Conservation (phyloP, 2,888 invertebrate genomes). For the Cryptophagus acutangulus region DNA sequence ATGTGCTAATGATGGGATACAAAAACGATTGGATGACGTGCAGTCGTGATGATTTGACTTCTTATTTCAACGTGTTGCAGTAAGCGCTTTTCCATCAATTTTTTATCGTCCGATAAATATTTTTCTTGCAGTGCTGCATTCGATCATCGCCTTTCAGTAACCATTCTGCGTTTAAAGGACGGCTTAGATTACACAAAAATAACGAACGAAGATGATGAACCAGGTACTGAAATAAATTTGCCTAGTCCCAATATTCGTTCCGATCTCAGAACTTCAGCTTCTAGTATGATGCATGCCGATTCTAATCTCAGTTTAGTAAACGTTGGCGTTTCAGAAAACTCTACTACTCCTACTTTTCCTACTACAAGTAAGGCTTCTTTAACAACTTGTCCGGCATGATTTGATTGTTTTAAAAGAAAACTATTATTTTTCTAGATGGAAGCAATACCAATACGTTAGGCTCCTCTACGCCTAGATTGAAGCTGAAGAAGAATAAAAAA, state of each 20-base stretch:
- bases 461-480: too few relatives aligned
- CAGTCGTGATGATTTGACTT: conserved; percentile 67
- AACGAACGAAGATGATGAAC: conserved; percentile 46
- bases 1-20: conserved; percentile 92
- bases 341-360: conserved; percentile 20
- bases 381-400: background rate
- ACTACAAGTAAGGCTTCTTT: conserved; percentile 18
- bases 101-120: conserved; percentile 12
- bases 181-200: conserved; percentile 71
- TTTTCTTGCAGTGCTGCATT: conserved; percentile 71
- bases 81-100: conserved; percentile 51
- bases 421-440: background rate
- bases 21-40: conserved; percentile 85
- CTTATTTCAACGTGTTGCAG: conserved; percentile 93
- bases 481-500: conserved; percentile 21
- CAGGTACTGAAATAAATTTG: conserved; percentile 45
- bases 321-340: conserved; percentile 16
- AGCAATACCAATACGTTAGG: too few relatives aligned
- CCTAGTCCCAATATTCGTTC: conserved; percentile 22
- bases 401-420: too few relatives aligned
- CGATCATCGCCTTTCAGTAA: conserved; percentile 85
- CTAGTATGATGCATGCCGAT: conserved; percentile 64
- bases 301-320: conserved; percentile 64
- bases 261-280: conserved; percentile 44
- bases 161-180: conserved; percentile 77